Base-by-base conservation (phyloP, 2,113 vertebrate species). In the Macrotis lagotis region DNA sequence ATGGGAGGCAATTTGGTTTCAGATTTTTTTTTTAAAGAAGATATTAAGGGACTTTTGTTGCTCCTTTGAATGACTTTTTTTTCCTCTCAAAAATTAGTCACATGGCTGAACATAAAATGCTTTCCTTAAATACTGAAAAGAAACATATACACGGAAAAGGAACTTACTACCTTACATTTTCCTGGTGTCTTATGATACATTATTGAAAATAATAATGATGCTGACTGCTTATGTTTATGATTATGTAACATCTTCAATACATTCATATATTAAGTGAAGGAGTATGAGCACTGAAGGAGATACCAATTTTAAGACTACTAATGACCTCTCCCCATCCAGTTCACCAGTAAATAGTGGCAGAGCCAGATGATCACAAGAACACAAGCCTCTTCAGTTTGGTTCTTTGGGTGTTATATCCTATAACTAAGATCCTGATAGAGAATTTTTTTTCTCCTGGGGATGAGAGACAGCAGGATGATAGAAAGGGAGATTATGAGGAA, bases 1-100 rank as follows among this genome's bases (percentile, higher is more conserved):
- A 95, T 92, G 59, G 96, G 52, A 96, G 12, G 52, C 49, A 91
- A 50, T 95, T 93, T 94, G 49, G 94, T 48, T 91, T 94, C 94
- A 48, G 89, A n/a, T 25, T 91, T 94, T 94, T 93, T 94, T 91
- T 94, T 93, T 93, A 96, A 92, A 92, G 49, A 90, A 91, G 50
- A 2, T 37, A 7, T 88, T n/a, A 50, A 37, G 6, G 47, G 49
- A 74, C 22, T 24, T 92, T 55, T 6, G n/a, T 83, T n/a, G 24
- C 3, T 88, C 55, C 94, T 89, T 0, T 8, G 10, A 51, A 2
- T 50, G 50, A n/a, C 11, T 90, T 95, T 93, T 66, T 74, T 49
- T 53, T 26, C 90, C 92, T 83, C 93, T 93, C 11, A 93, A 31
- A 92, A 91, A 44, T 1, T 94, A 4, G 48, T 89, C 91, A 94